Conservation (phyloP, 2,113 vertebrate genomes). For the Zosterops japonicus region DNA sequence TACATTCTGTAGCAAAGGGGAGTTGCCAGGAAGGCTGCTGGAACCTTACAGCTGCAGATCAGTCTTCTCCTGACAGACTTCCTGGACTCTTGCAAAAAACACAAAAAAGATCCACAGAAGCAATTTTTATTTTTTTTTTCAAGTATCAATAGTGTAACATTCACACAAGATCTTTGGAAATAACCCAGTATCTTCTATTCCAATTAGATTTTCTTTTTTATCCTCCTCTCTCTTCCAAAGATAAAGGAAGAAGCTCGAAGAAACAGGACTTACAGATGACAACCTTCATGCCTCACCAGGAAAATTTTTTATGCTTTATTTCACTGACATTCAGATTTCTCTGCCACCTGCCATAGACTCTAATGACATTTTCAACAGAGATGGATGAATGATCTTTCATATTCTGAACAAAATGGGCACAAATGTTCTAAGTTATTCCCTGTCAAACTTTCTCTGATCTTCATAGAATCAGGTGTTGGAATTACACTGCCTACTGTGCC, state of each 20-base stretch:
- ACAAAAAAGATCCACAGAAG: not conserved
- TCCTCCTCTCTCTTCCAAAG: not conserved
- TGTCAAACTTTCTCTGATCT: not conserved
- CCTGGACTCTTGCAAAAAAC: not conserved
- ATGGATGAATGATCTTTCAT: not conserved
- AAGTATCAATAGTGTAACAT: not conserved
- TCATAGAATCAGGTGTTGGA: not conserved
- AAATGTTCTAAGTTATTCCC: not conserved
- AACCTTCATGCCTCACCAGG: not conserved
- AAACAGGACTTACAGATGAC: not conserved
- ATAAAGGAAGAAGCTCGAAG: not conserved
- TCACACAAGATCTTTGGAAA: not conserved
- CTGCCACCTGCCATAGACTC: not conserved
- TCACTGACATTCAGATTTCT: not conserved
- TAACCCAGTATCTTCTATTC: not conserved
- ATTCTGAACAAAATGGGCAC: not conserved
- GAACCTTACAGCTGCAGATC: not conserved
- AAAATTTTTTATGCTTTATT: not conserved
- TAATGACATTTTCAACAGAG: not conserved
- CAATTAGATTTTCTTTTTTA: not conserved
- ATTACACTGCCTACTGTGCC: not conserved
- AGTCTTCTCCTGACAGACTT: not conserved
- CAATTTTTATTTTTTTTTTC: not conserved
- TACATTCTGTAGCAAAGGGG: not conserved
- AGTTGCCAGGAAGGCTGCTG: not conserved